These are phyloP conservation scores for Uloborus plumipes DNA, from an alignment of 2,888 invertebrate species.

Conservation along the genomic window DNA sequence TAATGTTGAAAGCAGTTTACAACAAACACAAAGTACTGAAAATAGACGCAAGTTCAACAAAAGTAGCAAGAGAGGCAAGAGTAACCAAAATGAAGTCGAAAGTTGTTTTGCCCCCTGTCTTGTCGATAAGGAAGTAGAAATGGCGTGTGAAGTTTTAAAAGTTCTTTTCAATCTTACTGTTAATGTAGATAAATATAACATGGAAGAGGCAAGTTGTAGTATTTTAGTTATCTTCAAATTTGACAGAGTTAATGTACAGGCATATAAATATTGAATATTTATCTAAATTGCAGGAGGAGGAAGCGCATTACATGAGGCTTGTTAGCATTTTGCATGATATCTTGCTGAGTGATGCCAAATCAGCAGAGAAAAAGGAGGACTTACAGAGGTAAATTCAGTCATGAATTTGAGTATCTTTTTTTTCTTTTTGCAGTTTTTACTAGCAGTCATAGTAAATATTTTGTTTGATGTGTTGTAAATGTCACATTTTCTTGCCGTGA, in stretches of 20 bases:
- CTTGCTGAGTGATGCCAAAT: slow-evolving; percentile 76
- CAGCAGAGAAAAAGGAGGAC: slow-evolving; percentile 78
- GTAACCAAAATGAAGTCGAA: slow-evolving; percentile 15
- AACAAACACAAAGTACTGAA: slow-evolving; percentile 10
- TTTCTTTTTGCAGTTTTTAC: no score
- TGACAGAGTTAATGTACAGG: neutral
- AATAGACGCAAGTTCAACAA: slow-evolving; percentile 19
- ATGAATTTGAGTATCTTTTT: neutral
- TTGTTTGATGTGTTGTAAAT: no score
- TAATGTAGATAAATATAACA: slow-evolving; percentile 70
- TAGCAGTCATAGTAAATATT: no score
- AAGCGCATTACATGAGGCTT: slow-evolving; percentile 80
- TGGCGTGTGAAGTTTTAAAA: slow-evolving; percentile 73
- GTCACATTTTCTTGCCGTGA: no score
- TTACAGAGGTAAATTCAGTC: slow-evolving; percentile 75
- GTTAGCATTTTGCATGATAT: slow-evolving; percentile 81
- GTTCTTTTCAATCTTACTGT: slow-evolving; percentile 73
- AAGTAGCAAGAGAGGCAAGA: slow-evolving; percentile 29
- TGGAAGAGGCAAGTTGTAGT: slow-evolving; percentile 71
- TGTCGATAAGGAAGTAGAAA: slow-evolving; percentile 70
- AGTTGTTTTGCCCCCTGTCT: slow-evolving; percentile 66
- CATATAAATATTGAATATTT: neutral
- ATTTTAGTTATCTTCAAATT: neutral
- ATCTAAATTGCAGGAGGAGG: slow-evolving; percentile 77
- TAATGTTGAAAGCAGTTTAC: slow-evolving; percentile 61